Evolutionary conservation across 2,113 vertebrate species (phyloP).

Genomic region (Abramis brama): DNA sequence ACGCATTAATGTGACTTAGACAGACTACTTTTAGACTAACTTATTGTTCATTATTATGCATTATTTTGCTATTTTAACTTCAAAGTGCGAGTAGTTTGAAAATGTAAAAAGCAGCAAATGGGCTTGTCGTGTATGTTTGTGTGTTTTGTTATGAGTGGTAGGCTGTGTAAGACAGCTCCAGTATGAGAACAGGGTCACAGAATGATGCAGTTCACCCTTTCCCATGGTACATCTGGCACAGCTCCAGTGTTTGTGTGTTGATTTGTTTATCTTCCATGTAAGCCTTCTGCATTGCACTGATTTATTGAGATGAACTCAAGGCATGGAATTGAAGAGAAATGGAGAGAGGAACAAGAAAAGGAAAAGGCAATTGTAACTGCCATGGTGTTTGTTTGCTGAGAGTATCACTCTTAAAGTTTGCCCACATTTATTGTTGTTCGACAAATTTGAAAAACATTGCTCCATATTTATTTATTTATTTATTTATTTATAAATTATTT

Average conservation of each 20-base stretch:
- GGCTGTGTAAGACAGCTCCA: not conserved
- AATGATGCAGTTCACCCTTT: conserved; percentile 56
- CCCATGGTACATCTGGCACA: conserved; percentile 61
- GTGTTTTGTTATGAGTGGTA: conserved; percentile 8
- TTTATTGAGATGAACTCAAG: conserved; percentile 15
- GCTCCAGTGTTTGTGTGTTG: conserved; percentile 43
- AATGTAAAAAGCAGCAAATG: not conserved
- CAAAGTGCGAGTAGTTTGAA: not conserved
- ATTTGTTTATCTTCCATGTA: conserved; percentile 32
- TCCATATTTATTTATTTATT: too few relatives aligned
- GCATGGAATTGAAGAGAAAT: conserved; percentile 1
- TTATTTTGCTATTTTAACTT: not conserved
- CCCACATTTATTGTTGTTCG: not conserved
- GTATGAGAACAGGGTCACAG: conserved; percentile 57
- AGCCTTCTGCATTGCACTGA: conserved; percentile 2
- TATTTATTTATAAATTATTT: too few relatives aligned
- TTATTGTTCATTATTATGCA: not conserved
- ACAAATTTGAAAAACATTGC: not conserved
- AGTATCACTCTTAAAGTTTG: not conserved
- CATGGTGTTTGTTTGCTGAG: not conserved
- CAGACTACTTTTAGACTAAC: not conserved
- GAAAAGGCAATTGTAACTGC: not conserved
- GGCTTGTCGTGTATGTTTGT: not conserved
- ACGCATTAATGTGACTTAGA: not conserved
- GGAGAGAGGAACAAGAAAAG: conserved; percentile 50